Base-by-base conservation (phyloP, 2,888 invertebrate genomes). In the Embidobia sp. region DNA sequence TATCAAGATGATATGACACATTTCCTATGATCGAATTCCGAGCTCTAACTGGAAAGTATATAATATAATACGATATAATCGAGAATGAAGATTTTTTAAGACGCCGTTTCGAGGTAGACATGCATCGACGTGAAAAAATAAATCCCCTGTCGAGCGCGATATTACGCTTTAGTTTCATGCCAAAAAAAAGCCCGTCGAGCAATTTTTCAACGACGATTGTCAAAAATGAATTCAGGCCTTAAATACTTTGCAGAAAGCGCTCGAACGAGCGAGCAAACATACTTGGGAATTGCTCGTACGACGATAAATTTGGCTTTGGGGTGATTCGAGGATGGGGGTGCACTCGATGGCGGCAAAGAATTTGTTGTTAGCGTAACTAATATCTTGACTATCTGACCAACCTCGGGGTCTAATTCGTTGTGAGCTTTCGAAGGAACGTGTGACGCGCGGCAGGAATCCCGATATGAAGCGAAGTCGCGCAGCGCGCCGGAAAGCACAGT, bases 321-420 rank as follows among this genome's bases (percentile, higher is more conserved):
- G 42, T 13, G n/a, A n/a, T n/a, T n/a, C n/a, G n/a, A n/a, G n/a
- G n/a, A n/a, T n/a, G n/a, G 44, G 35, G 46, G 6, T 11, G 18
- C n/a, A n/a, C n/a, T n/a, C n/a, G n/a, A n/a, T 8, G 51, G 33
- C 27, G 35, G 33, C 18, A 48, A 66, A 59, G 74, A 74, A 74
- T 74, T 74, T 66, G 61, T 70, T 53, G 66, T 55, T 61, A 53
- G 51, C 59, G 64, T 69, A 74, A 75, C 78, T 75, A 78, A 78
- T 75, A 75, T 66, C 44, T 33, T 18, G 73, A 69, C 53, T 61
- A 61, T 59, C 46, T 42, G 66, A 27, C 42, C 53, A 18, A 57
- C 29, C 37, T 44, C 44, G 49, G 37, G 22, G 27, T 64, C 46
- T 40, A 55, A 69, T 78, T 74, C 46, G 59, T 59, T 55, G 53